Conservation (phyloP, 2,113 vertebrate species). For the Maccullochella peelii region DNA sequence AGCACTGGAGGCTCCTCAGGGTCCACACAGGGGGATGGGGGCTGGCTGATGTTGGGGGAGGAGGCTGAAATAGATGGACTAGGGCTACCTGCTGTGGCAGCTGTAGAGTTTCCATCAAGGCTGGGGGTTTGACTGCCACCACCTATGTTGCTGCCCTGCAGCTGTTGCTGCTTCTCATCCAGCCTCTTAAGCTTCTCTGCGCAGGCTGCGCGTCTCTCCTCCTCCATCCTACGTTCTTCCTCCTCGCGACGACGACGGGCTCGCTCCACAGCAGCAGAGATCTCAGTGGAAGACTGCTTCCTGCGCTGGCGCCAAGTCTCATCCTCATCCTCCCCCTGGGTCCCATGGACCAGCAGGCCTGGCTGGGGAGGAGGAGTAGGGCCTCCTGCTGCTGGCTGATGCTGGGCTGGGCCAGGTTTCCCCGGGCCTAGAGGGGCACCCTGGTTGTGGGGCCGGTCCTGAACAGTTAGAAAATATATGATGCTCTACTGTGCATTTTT, state of each 20-base stretch:
- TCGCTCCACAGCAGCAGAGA: conserved; percentile 92
- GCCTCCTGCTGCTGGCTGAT: conserved; percentile 69
- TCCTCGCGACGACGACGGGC: conserved; percentile 91
- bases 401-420: conserved; percentile 63
- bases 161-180: conserved; percentile 88
- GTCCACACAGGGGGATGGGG: conserved; percentile 84
- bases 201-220: conserved; percentile 92
- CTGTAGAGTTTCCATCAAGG: conserved; percentile 72
- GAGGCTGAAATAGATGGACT: conserved; percentile 81
- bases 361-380: conserved; percentile 71
- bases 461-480: conserved; percentile 6
- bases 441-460: conserved; percentile 80
- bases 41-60: conserved; percentile 84
- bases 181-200: conserved; percentile 93
- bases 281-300: conserved; percentile 92
- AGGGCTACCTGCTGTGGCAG: conserved; percentile 71
- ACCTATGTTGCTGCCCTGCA: conserved; percentile 54
- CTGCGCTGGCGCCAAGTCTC: conserved; percentile 94
- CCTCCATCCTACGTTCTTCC: conserved; percentile 93
- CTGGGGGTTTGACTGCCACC: conserved; percentile 72
- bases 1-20: conserved; percentile 79
- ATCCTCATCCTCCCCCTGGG: conserved; percentile 90
- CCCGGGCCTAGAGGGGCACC: conserved; percentile 45
- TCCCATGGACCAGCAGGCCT: conserved; percentile 63
- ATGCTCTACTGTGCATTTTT: neutral